Conservation (phyloP, 2,797 vertebrate species). For the Otus scops region DNA sequence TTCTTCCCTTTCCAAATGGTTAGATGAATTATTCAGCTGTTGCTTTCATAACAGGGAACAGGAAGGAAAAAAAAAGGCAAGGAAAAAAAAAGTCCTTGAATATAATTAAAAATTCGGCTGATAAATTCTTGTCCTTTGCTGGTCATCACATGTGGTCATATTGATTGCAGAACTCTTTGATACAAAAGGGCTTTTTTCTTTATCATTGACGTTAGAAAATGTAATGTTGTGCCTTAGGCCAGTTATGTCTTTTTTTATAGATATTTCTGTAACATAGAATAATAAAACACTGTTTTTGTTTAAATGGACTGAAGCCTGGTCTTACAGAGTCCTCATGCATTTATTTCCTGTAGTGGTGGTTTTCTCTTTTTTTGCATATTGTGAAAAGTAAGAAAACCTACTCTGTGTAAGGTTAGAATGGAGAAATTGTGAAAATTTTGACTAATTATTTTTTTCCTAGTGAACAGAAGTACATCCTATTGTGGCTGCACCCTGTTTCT, state of each 20-base stretch:
- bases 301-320: background rate
- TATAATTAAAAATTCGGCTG: conserved; percentile 35
- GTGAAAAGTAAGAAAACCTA: background rate
- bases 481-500: background rate
- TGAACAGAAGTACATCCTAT: background rate
- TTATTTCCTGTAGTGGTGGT: background rate
- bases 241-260: background rate
- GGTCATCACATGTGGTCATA: conserved; percentile 53
- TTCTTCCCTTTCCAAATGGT: background rate
- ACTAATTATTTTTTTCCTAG: background rate
- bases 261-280: conserved; percentile 12
- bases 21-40: conserved; percentile 53
- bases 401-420: background rate
- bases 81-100: background rate
- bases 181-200: conserved; percentile 27
- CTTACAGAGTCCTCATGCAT: background rate
- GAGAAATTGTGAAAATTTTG: background rate
- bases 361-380: background rate
- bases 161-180: conserved; percentile 50
- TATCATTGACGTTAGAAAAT: conserved; percentile 15
- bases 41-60: background rate
- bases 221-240: conserved; percentile 45
- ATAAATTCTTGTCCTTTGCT: conserved; percentile 33
- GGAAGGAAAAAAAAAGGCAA: background rate
- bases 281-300: conserved; percentile 45